Evolutionary conservation across 2,113 vertebrate species (phyloP), one percentile per base, ranked within the genome.

Genomic region (Ranitomeya variabilis): DNA sequence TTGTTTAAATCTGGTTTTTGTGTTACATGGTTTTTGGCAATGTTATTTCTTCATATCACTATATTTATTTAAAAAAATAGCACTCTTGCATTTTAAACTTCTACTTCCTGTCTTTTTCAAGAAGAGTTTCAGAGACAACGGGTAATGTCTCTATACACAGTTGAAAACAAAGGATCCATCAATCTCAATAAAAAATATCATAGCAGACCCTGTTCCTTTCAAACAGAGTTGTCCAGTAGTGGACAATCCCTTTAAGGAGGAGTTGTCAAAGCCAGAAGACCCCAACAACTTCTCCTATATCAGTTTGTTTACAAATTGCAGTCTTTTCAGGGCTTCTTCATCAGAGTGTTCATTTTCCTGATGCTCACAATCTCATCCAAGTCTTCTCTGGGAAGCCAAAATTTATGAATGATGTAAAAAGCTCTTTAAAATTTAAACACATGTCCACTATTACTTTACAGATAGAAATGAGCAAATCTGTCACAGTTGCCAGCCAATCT

Each of bases 341-440:
- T 74, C 71, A 18, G 71, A 74, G 71, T 74, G 15, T 3, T 8
- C 37, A 74, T 10, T 21, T 78, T 21, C 76, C 76, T 5, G 18
- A 14, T n/a, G 76, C n/a, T 79, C 77, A 79, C 77, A 79, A 57
- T 55, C 52, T 55, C 23, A 55, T 57, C 77, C 23, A 55, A 79
- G 52, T 55, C 52, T 52, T 76, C 45, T 59, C 19, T 62, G 18
- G 15, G 23, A 55, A 13, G 18, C 52, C 19, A 23, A 79, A 55
- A 79, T 55, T 12, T 79, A 79, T 55, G 77, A 79, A 55, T 57
- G 77, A 79, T 79, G 77, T 55, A 79, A 55, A 55, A 79, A 12
- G 45, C 51, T 16, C 31, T 74, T 74, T 74, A 74, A 74, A 45
- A 74, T 45, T 74, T 74, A 74, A 45, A 74, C 71, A 74, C 71